These are phyloP conservation scores for Amitus sp. DNA, from an alignment of 2,888 invertebrate species.

Conservation along the genomic window DNA sequence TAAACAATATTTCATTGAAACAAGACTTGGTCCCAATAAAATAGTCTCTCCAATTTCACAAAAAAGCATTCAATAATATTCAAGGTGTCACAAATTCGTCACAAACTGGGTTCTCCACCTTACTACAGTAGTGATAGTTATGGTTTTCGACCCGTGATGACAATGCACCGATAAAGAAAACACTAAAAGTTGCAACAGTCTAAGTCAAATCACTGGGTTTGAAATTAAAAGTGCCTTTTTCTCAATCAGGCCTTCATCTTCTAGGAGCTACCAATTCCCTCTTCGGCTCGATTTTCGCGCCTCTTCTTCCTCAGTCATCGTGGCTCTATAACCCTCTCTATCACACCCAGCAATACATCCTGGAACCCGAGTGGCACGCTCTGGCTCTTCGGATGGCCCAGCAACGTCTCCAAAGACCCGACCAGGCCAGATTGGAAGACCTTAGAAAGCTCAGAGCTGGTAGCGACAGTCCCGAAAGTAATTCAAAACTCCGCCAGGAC, in stretches of 20 bases:
- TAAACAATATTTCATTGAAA: no score
- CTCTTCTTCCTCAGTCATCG: slow-evolving; percentile 59
- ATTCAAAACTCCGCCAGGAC: slow-evolving; percentile 47
- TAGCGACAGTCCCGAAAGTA: slow-evolving; percentile 55
- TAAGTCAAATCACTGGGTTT: no score
- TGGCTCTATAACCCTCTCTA: slow-evolving; percentile 63
- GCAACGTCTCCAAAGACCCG: slow-evolving; percentile 60
- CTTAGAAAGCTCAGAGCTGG: slow-evolving; percentile 53
- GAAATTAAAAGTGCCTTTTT: slow-evolving; percentile 2
- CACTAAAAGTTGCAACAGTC: no score
- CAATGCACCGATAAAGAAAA: no score
- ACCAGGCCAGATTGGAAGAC: slow-evolving; percentile 57
- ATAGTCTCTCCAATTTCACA: no score
- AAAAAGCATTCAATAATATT: no score
- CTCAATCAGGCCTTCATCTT: slow-evolving; percentile 57
- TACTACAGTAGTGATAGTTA: no score
- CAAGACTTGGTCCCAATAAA: no score
- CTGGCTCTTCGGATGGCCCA: slow-evolving; percentile 61
- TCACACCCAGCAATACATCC: slow-evolving; percentile 59
- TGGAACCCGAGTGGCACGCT: slow-evolving; percentile 63
- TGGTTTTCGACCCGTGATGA: no score
- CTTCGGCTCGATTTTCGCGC: slow-evolving; percentile 63
- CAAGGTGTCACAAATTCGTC: no score
- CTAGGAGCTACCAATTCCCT: slow-evolving; percentile 60
- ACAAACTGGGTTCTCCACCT: no score